Evolutionary conservation across 2,797 vertebrate genomes (phyloP).

Genomic region (Muscicapa striata): DNA sequence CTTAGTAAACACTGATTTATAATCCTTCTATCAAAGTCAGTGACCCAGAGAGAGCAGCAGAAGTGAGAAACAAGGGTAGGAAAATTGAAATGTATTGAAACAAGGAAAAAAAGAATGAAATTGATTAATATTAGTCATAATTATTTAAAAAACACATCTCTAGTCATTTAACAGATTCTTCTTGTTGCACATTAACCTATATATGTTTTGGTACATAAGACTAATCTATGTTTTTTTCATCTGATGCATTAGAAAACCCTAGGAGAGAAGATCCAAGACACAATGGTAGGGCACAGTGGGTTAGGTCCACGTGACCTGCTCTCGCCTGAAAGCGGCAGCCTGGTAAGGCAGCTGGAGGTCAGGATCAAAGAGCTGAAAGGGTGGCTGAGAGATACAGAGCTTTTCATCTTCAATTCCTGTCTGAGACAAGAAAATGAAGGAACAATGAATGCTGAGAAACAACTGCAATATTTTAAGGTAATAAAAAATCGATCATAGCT

Average conservation of each 20-base stretch:
- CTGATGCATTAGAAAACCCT: conserved; percentile 84
- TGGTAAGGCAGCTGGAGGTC: conserved; percentile 93
- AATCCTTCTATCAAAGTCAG: conserved; percentile 6
- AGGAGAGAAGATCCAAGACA: conserved; percentile 81
- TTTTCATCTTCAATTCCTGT: conserved; percentile 98
- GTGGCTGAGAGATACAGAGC: conserved; percentile 97
- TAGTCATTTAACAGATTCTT: conserved; percentile 18
- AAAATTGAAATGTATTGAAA: conserved; percentile 41
- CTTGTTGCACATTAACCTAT: conserved; percentile 36
- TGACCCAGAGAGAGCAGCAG: conserved; percentile 7
- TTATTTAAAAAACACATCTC: not conserved
- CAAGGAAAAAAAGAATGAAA: conserved; percentile 14
- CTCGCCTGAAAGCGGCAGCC: conserved; percentile 89
- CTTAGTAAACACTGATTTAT: conserved; percentile 46
- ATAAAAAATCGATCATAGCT: conserved; percentile 76
- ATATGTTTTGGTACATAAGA: conserved; percentile 33
- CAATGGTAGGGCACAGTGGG: conserved; percentile 72
- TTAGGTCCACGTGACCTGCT: conserved; percentile 83
- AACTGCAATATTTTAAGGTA: conserved; percentile 88
- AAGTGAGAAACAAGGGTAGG: conserved; percentile 24
- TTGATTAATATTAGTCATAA: conserved; percentile 16
- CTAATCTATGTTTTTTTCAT: conserved; percentile 71
- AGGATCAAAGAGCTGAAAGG: conserved; percentile 95
- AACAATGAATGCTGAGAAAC: conserved; percentile 78
- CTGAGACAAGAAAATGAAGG: conserved; percentile 85